Percentiles rank a stretch among this genome's conserved stretches.
These are phyloP conservation scores for Diorhabda elongata DNA, from an alignment of 1,140 invertebrate species.

Conservation along the genomic window DNA sequence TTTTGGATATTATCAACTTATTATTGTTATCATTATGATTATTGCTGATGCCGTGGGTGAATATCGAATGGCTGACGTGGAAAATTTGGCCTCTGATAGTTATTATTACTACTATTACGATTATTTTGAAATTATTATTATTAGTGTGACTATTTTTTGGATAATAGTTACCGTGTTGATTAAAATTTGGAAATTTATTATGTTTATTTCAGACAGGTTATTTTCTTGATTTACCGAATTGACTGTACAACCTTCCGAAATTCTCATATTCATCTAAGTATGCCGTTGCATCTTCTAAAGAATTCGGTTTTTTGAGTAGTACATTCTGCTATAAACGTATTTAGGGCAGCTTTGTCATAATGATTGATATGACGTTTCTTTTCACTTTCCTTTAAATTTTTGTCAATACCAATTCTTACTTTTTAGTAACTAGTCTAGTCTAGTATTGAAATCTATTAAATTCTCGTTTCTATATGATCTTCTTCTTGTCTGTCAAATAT, in stretches of 20 bases:
- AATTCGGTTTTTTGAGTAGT: neutral
- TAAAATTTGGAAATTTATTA: too few relatives aligned
- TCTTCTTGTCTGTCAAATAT: slow-evolving; percentile 8
- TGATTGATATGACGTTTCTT: neutral
- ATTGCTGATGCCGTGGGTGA: too few relatives aligned
- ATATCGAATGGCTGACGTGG: too few relatives aligned
- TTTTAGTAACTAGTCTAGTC: neutral
- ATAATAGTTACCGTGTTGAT: too few relatives aligned
- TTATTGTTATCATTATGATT: too few relatives aligned
- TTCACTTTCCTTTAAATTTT: neutral
- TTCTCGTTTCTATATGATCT: slow-evolving; percentile 9
- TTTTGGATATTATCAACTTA: neutral
- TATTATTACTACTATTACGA: too few relatives aligned
- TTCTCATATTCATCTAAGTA: neutral
- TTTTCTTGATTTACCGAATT: too few relatives aligned
- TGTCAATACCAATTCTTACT: slow-evolving; percentile 6
- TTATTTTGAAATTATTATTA: too few relatives aligned
- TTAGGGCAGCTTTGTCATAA: neutral
- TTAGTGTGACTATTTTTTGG: too few relatives aligned
- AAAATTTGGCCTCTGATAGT: too few relatives aligned
- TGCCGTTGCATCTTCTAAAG: neutral
- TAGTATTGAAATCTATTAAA: slow-evolving; percentile 9
- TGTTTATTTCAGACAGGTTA: too few relatives aligned
- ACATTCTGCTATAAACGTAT: neutral
- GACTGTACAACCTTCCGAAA: neutral